These are phyloP conservation scores for Megalopta genalis DNA, from an alignment of 1,140 invertebrate species.

Conservation along the genomic window DNA sequence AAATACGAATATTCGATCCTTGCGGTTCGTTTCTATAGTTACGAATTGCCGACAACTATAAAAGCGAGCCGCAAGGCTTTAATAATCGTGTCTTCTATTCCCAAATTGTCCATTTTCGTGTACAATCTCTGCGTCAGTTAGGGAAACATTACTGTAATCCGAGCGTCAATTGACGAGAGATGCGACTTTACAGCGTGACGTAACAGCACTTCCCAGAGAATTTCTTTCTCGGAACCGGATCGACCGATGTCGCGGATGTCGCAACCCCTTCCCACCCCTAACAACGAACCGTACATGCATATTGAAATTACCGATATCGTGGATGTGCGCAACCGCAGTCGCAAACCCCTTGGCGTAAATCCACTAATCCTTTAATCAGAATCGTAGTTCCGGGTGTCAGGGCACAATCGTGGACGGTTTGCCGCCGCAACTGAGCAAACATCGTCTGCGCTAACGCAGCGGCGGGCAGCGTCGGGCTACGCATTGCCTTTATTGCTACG, in stretches of 20 bases:
- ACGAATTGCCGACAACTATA: too few species aligned
- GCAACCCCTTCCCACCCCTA: not conserved
- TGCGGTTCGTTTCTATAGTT: too few species aligned
- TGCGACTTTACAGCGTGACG: too few species aligned
- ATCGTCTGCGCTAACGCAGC: conserved; percentile 28
- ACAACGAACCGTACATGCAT: not conserved
- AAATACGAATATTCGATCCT: too few species aligned
- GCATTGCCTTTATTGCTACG: conserved; percentile 63
- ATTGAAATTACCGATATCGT: conserved; percentile 30
- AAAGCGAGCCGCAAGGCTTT: too few species aligned
- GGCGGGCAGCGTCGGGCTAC: conserved; percentile 3
- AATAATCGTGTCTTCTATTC: too few species aligned
- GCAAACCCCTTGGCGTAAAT: conserved; percentile 38
- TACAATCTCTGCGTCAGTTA: too few species aligned
- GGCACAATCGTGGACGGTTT: conserved; percentile 41
- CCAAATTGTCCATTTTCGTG: too few species aligned
- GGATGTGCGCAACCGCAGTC: conserved; percentile 8
- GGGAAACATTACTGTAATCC: too few species aligned
- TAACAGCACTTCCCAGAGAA: not conserved
- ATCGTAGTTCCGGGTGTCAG: conserved; percentile 25
- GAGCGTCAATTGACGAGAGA: too few species aligned
- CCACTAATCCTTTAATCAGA: conserved; percentile 54
- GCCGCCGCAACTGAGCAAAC: conserved; percentile 45
- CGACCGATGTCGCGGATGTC: not conserved
- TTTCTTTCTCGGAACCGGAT: not conserved